Evolutionary conservation across 2,888 invertebrate species (phyloP).

Genomic region (Sinodicranocentrus sp.): DNA sequence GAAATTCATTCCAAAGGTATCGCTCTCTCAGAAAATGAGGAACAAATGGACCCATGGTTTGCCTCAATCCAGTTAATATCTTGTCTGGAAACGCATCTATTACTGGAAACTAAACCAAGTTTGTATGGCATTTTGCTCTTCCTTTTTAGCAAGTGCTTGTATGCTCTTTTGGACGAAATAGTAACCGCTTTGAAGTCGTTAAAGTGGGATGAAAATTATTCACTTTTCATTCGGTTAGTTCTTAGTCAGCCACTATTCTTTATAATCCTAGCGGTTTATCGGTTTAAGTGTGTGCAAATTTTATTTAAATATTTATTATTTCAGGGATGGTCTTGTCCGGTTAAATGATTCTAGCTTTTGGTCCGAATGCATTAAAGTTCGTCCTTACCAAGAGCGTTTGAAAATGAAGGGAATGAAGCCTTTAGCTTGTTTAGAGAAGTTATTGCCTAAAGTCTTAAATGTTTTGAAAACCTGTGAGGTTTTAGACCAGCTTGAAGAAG

Average conservation of each 20-base stretch:
- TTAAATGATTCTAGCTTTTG: slow-evolving; percentile 68
- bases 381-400: slow-evolving; percentile 35
- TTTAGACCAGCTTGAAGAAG: slow-evolving; percentile 63
- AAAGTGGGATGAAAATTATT: slow-evolving; percentile 60
- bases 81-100: slow-evolving; percentile 60
- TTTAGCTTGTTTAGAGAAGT: slow-evolving; percentile 31
- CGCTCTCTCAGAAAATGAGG: not conserved
- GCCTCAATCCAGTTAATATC: slow-evolving; percentile 61
- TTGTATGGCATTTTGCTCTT: slow-evolving; percentile 63
- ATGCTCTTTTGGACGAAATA: slow-evolving; percentile 68
- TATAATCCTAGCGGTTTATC: no score
- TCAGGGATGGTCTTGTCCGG: slow-evolving; percentile 16
- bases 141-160: slow-evolving; percentile 57
- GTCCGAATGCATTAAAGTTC: slow-evolving; percentile 60
- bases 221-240: slow-evolving; percentile 47
- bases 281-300: no score
- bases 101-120: slow-evolving; percentile 29
- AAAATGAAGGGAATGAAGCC: slow-evolving; percentile 19
- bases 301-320: not conserved
- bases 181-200: slow-evolving; percentile 49
- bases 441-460: slow-evolving; percentile 51
- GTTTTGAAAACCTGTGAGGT: slow-evolving; percentile 71
- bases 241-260: no score
- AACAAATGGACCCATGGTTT: slow-evolving; percentile 49
- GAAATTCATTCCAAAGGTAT: slow-evolving; percentile 55